Conservation (phyloP, 2,888 invertebrate genomes). For the Hirtodrosophila duncani region DNA sequence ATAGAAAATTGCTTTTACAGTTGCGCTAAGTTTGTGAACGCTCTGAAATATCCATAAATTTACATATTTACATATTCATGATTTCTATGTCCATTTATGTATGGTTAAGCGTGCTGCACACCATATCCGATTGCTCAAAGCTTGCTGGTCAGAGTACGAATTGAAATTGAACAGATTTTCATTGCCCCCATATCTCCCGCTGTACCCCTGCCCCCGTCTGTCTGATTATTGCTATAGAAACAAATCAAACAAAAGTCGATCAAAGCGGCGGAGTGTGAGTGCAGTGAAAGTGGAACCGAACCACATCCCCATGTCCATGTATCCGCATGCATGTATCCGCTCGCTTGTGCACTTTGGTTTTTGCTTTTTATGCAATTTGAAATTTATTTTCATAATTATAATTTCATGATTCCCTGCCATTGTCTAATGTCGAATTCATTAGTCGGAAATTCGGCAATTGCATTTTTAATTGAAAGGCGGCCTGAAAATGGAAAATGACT, state of each 20-base stretch:
- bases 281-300: constrained; percentile 55
- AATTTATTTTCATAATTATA: constrained; percentile 51
- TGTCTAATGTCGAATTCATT: constrained; percentile 34
- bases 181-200: no score
- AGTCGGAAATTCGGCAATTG: constrained; percentile 29
- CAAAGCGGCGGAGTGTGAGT: constrained; percentile 48
- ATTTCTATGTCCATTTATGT: no score
- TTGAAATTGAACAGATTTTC: constrained; percentile 40
- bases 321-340: constrained; percentile 14
- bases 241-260: constrained; percentile 17
- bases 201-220: no score
- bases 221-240: constrained; percentile 28
- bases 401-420: constrained; percentile 40
- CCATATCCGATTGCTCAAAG: no score
- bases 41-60: no score
- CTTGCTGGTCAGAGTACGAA: constrained; percentile 28
- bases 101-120: no score
- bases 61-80: no score
- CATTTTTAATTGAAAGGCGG: constrained; percentile 43
- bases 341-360: constrained; percentile 41
- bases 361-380: constrained; percentile 38
- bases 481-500: constrained; percentile 18
- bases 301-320: constrained; percentile 6
- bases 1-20: no score
- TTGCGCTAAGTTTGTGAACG: no score